These are phyloP conservation scores for Leucophenga varia DNA, from an alignment of 1,140 invertebrate genomes.

Conservation along the genomic window DNA sequence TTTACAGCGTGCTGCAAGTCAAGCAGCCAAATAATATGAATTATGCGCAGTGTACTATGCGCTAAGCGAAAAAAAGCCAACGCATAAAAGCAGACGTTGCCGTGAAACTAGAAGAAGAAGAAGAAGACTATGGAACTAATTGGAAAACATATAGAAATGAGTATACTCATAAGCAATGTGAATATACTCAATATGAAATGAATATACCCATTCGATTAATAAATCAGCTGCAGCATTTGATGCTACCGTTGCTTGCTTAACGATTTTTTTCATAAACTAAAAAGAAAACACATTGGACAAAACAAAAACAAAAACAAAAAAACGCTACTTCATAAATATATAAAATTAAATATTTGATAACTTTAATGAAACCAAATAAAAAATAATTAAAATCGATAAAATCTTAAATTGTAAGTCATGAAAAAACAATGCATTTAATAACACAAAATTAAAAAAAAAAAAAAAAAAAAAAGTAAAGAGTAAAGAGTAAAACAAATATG, in stretches of 20 bases:
- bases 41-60: too few relatives aligned
- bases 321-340: not conserved
- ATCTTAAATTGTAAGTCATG: slow-evolving; percentile 41
- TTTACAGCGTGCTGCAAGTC: slow-evolving; percentile 48
- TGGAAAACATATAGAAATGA: too few relatives aligned
- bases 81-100: not conserved
- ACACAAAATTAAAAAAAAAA: slow-evolving; percentile 24
- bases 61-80: slow-evolving; percentile 7
- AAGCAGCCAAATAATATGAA: slow-evolving; percentile 52
- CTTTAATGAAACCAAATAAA: too few relatives aligned
- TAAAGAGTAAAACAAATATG: too few relatives aligned
- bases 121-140: too few relatives aligned
- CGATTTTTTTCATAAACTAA: slow-evolving; percentile 13
- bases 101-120: too few relatives aligned
- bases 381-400: slow-evolving; percentile 18
- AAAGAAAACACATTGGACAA: not conserved
- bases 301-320: not conserved
- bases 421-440: slow-evolving; percentile 54
- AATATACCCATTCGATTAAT: too few relatives aligned
- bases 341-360: slow-evolving; percentile 8
- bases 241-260: slow-evolving; percentile 3
- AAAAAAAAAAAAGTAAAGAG: slow-evolving; percentile 27
- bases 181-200: too few relatives aligned
- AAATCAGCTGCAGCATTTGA: too few relatives aligned
- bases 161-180: too few relatives aligned